These are phyloP conservation scores for Polydrusus tereticollis DNA, from an alignment of 2,888 invertebrate species.

Conservation along the genomic window DNA sequence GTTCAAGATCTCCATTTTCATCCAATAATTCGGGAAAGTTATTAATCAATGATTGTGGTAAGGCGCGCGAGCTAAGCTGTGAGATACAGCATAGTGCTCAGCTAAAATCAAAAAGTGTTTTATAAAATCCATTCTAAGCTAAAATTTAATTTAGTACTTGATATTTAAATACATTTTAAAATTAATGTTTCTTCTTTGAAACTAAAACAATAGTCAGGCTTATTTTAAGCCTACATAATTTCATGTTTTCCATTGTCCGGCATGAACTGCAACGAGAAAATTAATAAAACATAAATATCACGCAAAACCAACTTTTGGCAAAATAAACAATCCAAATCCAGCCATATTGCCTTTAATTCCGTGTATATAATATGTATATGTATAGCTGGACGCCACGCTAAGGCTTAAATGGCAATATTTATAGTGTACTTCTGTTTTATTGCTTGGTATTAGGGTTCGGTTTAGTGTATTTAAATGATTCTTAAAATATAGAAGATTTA, in stretches of 20 bases:
- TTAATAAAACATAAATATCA: constrained; percentile 25
- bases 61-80: no score
- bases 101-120: no score
- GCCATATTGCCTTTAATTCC: constrained; percentile 20
- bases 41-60: no score
- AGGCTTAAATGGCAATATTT: constrained; percentile 19
- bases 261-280: constrained; percentile 7
- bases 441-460: constrained; percentile 17
- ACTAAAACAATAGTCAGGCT: neutral
- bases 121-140: no score
- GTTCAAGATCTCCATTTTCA: no score
- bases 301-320: constrained; percentile 32
- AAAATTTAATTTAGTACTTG: no score
- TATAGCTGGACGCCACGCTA: constrained; percentile 14
- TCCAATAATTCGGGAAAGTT: no score
- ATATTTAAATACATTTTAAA: neutral
- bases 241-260: neutral
- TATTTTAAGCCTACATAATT: neutral
- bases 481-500: neutral
- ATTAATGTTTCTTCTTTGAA: neutral
- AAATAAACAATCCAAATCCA: constrained; percentile 24
- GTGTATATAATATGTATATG: constrained; percentile 13
- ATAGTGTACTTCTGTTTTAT: constrained; percentile 22
- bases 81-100: no score
- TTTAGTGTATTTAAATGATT: constrained; percentile 12